Base-by-base conservation (phyloP, 2,888 invertebrate genomes). In the Physocephala rufipes region DNA sequence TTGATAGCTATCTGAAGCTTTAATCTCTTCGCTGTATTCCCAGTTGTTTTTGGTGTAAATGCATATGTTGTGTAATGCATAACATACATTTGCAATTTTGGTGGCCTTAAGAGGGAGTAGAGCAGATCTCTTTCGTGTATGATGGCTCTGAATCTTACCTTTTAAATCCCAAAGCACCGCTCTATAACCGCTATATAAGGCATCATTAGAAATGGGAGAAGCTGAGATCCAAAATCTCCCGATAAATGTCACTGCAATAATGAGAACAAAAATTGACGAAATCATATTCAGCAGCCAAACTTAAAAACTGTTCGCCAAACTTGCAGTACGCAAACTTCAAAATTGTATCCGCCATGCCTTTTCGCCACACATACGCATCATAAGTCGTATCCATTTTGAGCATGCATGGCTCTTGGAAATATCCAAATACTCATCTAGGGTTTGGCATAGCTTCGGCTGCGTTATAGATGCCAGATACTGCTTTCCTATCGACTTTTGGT, bases 401-500 rank as follows among this genome's bases (percentile, higher is more conserved):
- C 28, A 58, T 12, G 28, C 15, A 16, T 58, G 24, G 7, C 12
- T 1, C 58, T 58, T 28, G 26, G 28, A 58, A 5, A 58, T 28
- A 28, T 2, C 2, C 53, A 53, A 24, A 24, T 12, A 19, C 21
- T 53, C 53, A 19, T 53, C 9, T 12, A 53, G 7, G 19, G 16
- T 49, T 49, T 49, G 12, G 2, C 4, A 49, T 19, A 49, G 3
- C 16, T 49, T 49, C 16, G n/a, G 12, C 49, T 49, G 49, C 3
- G 49, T 13, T n/a, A 36, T n/a, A n/a, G 19, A 7, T 5, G 49
- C 49, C 49, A n/a, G 3, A 19, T 49, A 19, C 49, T 49, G 12
- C 12, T 55, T 55, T 13, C 55, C 55, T 55, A 55, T 24, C n/a
- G 19, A 21, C 24, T 55, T 55, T 5, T 55, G 55, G 55, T 55